Evolutionary conservation across 2,113 vertebrate species (phyloP).

Genomic region (Ciconia boyciana): DNA sequence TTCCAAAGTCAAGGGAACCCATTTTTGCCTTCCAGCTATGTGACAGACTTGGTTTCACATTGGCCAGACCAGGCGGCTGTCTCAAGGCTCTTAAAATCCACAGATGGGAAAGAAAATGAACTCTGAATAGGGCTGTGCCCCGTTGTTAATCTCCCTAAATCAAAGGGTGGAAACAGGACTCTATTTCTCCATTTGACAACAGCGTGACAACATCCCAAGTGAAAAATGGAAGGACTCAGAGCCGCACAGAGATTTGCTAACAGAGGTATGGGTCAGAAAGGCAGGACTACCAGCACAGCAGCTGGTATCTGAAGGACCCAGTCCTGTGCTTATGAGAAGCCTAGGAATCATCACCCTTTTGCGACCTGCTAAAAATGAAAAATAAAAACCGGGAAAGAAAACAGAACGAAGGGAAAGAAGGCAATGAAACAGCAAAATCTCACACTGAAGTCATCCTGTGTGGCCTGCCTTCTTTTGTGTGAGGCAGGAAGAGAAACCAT

Average conservation of each 20-base stretch:
- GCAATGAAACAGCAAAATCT: not conserved
- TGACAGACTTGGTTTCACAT: not conserved
- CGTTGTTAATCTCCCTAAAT: not conserved
- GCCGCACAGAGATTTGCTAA: not conserved
- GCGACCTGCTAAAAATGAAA: not conserved
- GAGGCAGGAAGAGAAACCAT: not conserved
- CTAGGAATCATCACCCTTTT: not conserved
- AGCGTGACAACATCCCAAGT: not conserved
- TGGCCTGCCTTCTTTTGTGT: constrained; percentile 22
- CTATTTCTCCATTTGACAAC: not conserved
- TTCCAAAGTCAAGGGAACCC: not conserved
- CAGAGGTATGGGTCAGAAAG: not conserved
- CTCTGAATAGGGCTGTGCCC: not conserved
- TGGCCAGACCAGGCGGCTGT: not conserved
- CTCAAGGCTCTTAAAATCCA: not conserved
- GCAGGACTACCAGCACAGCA: not conserved
- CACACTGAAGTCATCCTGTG: not conserved
- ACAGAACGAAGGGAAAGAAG: not conserved
- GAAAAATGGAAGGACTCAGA: not conserved
- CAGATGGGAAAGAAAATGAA: not conserved
- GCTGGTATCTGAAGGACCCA: not conserved
- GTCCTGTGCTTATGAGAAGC: not conserved
- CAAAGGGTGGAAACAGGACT: not conserved
- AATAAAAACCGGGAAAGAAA: not conserved
- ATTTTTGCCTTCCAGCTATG: constrained; percentile 1